Evolutionary conservation across 1,140 invertebrate species (phyloP), one percentile per base, ranked within the genome.

Genomic region (Heliconius nattereri): DNA sequence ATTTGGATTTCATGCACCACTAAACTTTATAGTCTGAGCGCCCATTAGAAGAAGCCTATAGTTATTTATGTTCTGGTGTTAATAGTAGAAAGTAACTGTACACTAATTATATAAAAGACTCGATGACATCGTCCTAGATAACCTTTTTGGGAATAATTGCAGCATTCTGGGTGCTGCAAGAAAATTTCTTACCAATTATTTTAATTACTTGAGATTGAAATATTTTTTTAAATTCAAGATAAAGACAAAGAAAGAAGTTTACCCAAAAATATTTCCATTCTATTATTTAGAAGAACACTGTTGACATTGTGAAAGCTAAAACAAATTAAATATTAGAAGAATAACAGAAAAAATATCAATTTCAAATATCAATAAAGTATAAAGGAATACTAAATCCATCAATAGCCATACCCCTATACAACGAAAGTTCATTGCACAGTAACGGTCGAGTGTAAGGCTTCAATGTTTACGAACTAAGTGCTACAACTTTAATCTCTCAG

Each of bases 1-100:
- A 40, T 60, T 81, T 49, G 37, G 52, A 81, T 84, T 84, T 81
- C 83, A 84, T 76, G 83, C 80, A 81, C 80, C 76, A 84, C 72
- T 81, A 81, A 83, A 37, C 8, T 78, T 83, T 71, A 81, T 77
- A 29, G 49, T n/a, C 49, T 52, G 49, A 72, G 23, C 76, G 29
- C 71, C 76, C 26, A 77, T 71, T 71, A 71, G 76, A 71, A 35
- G 49, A 71, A 54, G 73, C 76, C 76, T 54, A 77, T 60, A n/a
- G 74, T 26, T 66, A 70, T 71, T 23, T 77, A 20, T 52, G 49
- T 52, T 29, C 66, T 35, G 45, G 19, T 66, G 52, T 72, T 54
- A 77, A 52, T 52, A 19, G 45, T 71, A 54, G 73, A 70, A 73
- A 77, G 45, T 20, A 54, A 52, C 45, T 32, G 37, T 76, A 23